Conservation (phyloP, 2,797 vertebrate genomes). For the Gadopsis marmoratus region DNA sequence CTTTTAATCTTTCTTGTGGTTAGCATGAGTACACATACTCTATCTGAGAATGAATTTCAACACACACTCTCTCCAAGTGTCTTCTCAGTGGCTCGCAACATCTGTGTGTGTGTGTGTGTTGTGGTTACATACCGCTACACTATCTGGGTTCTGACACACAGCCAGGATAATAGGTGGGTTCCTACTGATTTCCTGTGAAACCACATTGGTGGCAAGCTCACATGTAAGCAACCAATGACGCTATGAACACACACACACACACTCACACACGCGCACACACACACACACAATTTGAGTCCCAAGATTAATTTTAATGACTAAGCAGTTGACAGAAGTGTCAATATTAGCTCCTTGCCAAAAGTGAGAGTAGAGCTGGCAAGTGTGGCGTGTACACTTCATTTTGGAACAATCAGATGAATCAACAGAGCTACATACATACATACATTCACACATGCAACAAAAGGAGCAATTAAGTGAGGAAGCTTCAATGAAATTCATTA, state of each 20-base stretch:
- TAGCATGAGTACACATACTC: conserved; percentile 9
- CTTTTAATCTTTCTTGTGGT: conserved; percentile 50
- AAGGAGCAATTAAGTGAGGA: background rate
- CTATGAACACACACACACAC: background rate
- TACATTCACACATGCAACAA: background rate
- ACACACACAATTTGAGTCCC: background rate
- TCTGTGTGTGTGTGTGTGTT: conserved; percentile 44
- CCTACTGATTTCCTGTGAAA: conserved; percentile 66
- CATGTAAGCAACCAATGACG: conserved; percentile 15
- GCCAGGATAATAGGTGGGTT: conserved; percentile 44
- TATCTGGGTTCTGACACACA: conserved; percentile 30
- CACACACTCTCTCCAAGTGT: conserved; percentile 14
- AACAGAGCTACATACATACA: conserved; percentile 7
- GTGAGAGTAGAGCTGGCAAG: conserved; percentile 7
- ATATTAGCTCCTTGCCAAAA: conserved; percentile 30
- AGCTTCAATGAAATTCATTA: background rate
- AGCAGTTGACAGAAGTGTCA: conserved; percentile 21
- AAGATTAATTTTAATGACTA: conserved; percentile 23
- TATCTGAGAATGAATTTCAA: conserved; percentile 28
- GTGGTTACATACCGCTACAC: conserved; percentile 40
- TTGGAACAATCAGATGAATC: background rate
- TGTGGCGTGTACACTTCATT: conserved; percentile 15
- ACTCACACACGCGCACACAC: background rate
- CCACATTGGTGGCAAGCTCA: conserved; percentile 45
- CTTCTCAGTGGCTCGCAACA: background rate